phyloP scores from a whole-genome alignment of 2,888 invertebrate genomes.

The Allacma fusca region DNA sequence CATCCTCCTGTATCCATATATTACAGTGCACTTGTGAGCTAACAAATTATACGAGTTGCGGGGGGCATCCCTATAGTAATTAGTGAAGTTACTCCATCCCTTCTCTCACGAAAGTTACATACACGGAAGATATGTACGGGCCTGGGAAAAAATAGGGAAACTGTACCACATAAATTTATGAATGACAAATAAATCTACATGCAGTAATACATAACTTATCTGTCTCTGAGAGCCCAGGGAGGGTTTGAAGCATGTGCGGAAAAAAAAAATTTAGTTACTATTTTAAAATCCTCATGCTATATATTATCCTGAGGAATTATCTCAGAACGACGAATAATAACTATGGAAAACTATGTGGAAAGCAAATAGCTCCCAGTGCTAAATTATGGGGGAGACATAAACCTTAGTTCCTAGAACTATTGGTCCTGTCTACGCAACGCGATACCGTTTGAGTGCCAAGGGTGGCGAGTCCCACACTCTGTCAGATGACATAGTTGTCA shows the following conservation, averaged over 20 bases:
- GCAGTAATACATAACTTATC: background rate
- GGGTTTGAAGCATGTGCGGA: background rate
- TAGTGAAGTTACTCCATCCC: background rate
- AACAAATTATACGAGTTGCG: background rate
- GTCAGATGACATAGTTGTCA: constrained; percentile 27
- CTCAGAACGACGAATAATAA: background rate
- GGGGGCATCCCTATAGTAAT: background rate
- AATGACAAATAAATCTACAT: background rate
- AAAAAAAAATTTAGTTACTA: background rate
- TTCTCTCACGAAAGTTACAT: background rate
- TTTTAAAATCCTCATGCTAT: background rate
- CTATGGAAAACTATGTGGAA: background rate
- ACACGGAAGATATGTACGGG: background rate
- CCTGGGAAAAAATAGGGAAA: too few species aligned
- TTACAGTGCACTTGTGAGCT: background rate
- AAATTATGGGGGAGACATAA: background rate
- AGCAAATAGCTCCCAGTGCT: background rate
- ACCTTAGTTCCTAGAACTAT: constrained; percentile 4
- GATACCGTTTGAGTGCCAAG: constrained; percentile 29
- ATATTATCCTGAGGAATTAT: background rate
- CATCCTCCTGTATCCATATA: constrained; percentile 11
- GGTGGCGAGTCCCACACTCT: constrained; percentile 26
- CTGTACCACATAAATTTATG: background rate
- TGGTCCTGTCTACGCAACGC: background rate
- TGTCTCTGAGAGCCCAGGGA: background rate